phyloP scores from a whole-genome alignment of 2,888 invertebrate genomes.

The Melieria picta region DNA sequence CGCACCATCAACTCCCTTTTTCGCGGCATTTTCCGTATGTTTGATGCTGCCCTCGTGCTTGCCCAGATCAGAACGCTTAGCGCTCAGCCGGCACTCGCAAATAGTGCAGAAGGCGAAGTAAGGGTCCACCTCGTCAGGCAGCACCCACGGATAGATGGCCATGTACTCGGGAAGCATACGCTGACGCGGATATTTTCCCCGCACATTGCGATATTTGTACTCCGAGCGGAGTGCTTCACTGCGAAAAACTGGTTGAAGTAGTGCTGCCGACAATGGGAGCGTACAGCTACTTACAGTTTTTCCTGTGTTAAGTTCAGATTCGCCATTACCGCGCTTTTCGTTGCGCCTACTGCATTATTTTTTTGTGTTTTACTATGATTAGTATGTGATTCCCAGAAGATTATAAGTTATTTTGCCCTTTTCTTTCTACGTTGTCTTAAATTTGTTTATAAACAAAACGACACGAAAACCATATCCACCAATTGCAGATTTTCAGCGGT shows the following conservation, averaged over 20 bases:
- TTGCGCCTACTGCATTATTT: too few relatives aligned
- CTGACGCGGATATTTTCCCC: constrained; percentile 53
- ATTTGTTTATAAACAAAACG: too few relatives aligned
- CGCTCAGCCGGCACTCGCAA: constrained; percentile 53
- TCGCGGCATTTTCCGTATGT: constrained; percentile 52
- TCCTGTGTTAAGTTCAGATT: constrained; percentile 53
- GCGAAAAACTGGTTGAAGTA: not conserved
- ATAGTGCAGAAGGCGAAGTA: constrained; percentile 55
- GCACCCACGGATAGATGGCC: constrained; percentile 52
- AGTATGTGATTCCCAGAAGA: too few relatives aligned
- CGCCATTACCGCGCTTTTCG: constrained; percentile 43
- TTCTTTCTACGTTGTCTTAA: too few relatives aligned
- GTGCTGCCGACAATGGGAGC: not conserved
- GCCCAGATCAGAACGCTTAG: constrained; percentile 55
- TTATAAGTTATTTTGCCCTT: too few relatives aligned
- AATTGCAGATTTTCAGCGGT: too few relatives aligned
- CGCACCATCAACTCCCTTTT: constrained; percentile 40
- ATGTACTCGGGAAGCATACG: constrained; percentile 56
- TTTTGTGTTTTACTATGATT: too few relatives aligned
- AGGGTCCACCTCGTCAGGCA: constrained; percentile 55
- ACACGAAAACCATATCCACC: too few relatives aligned
- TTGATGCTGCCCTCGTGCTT: constrained; percentile 57
- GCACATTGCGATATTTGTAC: constrained; percentile 50
- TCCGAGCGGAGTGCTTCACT: constrained; percentile 55
- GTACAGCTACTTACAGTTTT: constrained; percentile 51